A percentile compares a stretch with the other conserved stretches of the same genome.
phyloP scores from a whole-genome alignment of 2,888 invertebrate species.

The Aporophyla lueneburgensis region DNA sequence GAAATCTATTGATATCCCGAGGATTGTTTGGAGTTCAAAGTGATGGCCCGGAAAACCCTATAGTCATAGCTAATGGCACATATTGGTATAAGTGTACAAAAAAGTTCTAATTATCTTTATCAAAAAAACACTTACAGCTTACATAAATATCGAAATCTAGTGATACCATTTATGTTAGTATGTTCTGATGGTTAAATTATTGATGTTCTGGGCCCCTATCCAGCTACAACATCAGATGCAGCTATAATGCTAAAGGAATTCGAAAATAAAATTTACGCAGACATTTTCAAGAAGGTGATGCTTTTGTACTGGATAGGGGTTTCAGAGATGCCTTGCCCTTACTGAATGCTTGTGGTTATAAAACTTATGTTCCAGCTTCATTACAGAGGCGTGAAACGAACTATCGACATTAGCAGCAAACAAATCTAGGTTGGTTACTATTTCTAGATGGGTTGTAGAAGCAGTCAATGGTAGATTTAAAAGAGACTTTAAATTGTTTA shows the following conservation, averaged over 20 bases:
- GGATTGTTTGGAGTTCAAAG: constrained; percentile 3
- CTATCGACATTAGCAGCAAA: constrained; percentile 2
- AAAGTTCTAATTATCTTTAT: neutral
- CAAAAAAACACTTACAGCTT: constrained; percentile 2
- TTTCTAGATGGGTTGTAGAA: constrained; percentile 4
- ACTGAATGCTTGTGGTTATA: constrained; percentile 4
- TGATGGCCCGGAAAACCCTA: neutral
- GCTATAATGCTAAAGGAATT: constrained; percentile 5
- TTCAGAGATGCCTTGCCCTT: neutral
- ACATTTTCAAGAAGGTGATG: neutral
- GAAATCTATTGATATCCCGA: neutral
- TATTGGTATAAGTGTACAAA: neutral
- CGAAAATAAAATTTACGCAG: neutral
- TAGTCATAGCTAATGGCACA: neutral
- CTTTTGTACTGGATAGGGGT: neutral
- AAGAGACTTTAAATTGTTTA: neutral
- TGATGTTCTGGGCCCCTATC: neutral
- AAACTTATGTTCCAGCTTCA: neutral
- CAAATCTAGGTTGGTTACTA: constrained; percentile 9
- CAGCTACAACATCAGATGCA: constrained; percentile 1
- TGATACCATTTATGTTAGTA: neutral
- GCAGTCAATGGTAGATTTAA: neutral
- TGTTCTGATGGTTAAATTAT: neutral
- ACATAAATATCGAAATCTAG: neutral
- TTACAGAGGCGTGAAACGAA: neutral